Evolutionary conservation across 2,113 vertebrate genomes (phyloP).

Genomic region (Thermophis baileyi): DNA sequence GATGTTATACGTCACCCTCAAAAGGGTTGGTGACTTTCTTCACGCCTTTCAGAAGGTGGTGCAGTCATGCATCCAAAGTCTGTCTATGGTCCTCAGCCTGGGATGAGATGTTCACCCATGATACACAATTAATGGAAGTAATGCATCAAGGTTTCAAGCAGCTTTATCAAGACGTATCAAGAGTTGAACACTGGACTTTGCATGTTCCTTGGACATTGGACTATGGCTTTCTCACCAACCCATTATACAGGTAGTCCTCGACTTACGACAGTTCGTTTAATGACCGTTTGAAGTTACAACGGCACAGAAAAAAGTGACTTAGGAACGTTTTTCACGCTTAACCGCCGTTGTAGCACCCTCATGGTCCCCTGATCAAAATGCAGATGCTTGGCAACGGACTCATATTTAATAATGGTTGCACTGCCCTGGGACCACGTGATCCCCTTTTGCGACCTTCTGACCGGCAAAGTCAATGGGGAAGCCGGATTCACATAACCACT

Average conservation of each 20-base stretch:
- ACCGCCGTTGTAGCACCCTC: too few species aligned
- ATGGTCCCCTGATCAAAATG: too few species aligned
- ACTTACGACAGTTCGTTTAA: not conserved
- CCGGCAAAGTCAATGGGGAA: not conserved
- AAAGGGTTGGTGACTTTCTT: not conserved
- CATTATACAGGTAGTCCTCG: not conserved
- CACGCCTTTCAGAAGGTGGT: not conserved
- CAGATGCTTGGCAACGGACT: too few species aligned
- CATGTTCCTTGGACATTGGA: not conserved
- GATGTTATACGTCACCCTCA: not conserved
- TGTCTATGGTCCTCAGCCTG: not conserved
- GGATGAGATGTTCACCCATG: not conserved
- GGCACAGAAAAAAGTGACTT: too few species aligned
- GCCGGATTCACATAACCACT: not conserved
- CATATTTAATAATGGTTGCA: too few species aligned
- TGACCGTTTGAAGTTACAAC: too few species aligned
- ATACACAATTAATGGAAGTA: not conserved
- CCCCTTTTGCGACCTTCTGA: not conserved
- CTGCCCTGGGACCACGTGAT: too few species aligned
- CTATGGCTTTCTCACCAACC: not conserved
- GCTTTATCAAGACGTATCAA: not conserved
- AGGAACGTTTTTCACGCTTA: too few species aligned
- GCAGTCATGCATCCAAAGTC: not conserved
- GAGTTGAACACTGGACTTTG: not conserved
- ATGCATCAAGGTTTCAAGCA: not conserved